Base-by-base conservation (phyloP, 2,797 vertebrate species). In the Lates japonicus region DNA sequence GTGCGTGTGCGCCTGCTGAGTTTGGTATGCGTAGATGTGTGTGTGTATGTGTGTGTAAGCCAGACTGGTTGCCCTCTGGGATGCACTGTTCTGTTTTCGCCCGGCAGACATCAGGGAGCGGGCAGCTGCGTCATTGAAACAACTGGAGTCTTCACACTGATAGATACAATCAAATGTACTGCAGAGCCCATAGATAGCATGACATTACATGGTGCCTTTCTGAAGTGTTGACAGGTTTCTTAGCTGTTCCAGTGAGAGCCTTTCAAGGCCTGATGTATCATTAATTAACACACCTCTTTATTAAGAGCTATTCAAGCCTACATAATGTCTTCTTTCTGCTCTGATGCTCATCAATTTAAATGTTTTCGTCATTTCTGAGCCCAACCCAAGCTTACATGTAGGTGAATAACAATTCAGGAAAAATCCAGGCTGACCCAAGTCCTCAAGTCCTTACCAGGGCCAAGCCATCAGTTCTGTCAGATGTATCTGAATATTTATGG, bases 11-110 rank as follows among this genome's bases (percentile, higher is more conserved):
- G 48, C 42, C 74, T 46, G n/a, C 58, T 78, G 81, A 73, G n/a
- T 85, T 66, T 78, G 70, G 70, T 78, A 57, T 80, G 55, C 13
- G 5, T 65, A 22, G 46, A 58, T 78, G 76, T 83, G 75, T 48
- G 57, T 70, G 39, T 65, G 69, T 29, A 2, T 29, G 52, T 77
- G 69, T 84, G 75, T 42, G 60, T n/a, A n/a, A n/a, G n/a, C n/a
- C n/a, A n/a, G n/a, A n/a, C n/a, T n/a, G n/a, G n/a, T n/a, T n/a
- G n/a, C n/a, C n/a, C n/a, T 89, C 82, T 83, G 86, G 92, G 88
- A 89, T 87, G 78, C 81, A 81, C 84, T 73, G 88, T 80, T 90
- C 86, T 84, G 85, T 87, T 92, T 92, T 92, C 83, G 82, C 92
- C 90, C 88, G 91, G 85, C 90, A 90, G 87, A 90, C 87, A 77